phyloP scores from a whole-genome alignment of 2,797 vertebrate species.

The Rhinichthys osculus region DNA sequence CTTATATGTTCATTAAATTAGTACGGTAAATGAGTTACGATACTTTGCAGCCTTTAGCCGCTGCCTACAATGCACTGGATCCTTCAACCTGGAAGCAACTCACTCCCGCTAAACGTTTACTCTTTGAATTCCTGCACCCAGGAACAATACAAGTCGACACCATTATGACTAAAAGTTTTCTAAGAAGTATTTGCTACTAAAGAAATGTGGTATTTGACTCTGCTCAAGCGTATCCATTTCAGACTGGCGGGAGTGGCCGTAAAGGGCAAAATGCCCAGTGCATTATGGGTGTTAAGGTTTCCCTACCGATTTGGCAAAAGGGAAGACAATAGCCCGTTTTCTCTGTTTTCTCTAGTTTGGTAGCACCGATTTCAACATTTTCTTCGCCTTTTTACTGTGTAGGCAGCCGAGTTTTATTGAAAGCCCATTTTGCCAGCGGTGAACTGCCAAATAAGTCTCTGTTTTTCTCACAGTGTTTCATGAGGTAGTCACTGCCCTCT shows the following conservation, averaged over 20 bases:
- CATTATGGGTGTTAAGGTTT: too few species aligned
- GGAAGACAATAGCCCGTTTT: background rate
- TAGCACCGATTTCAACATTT: background rate
- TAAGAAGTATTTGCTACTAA: background rate
- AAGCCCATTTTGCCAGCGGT: background rate
- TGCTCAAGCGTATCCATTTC: background rate
- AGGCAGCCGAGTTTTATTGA: background rate
- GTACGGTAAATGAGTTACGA: background rate
- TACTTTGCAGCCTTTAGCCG: background rate
- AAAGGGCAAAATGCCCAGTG: too few species aligned
- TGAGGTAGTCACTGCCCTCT: background rate
- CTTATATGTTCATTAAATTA: background rate
- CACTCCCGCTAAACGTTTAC: background rate
- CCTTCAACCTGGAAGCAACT: background rate
- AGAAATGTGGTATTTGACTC: background rate
- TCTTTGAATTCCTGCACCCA: background rate
- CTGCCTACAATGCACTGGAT: background rate
- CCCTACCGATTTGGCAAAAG: background rate
- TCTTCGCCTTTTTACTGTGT: background rate
- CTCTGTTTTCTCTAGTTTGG: background rate
- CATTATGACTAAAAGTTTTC: background rate
- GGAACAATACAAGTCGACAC: background rate
- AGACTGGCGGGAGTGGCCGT: background rate
- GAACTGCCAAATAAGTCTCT: conserved; percentile 16
- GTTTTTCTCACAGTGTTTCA: conserved; percentile 1